These are phyloP conservation scores for Blennius ocellaris DNA, from an alignment of 2,113 vertebrate species.

Conservation along the genomic window DNA sequence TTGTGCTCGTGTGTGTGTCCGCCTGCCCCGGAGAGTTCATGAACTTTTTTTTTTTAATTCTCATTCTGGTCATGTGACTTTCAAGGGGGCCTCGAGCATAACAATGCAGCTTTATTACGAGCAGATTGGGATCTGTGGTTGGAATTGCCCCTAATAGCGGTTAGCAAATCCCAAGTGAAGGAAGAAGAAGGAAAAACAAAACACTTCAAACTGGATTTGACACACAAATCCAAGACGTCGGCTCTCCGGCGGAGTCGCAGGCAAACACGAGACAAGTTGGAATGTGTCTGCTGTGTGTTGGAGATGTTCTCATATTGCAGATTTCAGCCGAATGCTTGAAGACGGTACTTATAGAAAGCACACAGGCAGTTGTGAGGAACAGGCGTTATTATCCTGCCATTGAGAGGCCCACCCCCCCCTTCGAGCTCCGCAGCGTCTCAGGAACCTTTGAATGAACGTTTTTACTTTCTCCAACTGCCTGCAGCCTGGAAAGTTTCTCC, in stretches of 20 bases:
- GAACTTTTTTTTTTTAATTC: slow-evolving; percentile 55
- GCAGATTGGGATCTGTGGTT: slow-evolving; percentile 52
- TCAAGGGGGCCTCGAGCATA: slow-evolving; percentile 10
- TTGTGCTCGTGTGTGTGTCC: slow-evolving; percentile 49
- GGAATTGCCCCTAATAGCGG: slow-evolving; percentile 41
- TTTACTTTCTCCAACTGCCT: slow-evolving; percentile 22
- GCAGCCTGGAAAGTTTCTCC: slow-evolving; percentile 1
- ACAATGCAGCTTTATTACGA: slow-evolving; percentile 59
- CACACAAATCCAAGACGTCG: neutral
- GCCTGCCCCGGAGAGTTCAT: slow-evolving; percentile 40
- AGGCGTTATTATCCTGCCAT: slow-evolving; percentile 29
- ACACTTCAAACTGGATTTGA: slow-evolving; percentile 24
- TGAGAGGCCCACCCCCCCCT: neutral
- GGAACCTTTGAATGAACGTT: slow-evolving; percentile 10
- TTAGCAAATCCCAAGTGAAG: slow-evolving; percentile 18
- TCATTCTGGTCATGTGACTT: slow-evolving; percentile 58
- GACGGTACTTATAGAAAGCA: slow-evolving; percentile 27
- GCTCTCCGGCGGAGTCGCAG: slow-evolving; percentile 31
- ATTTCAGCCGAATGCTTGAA: slow-evolving; percentile 47
- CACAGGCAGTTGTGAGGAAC: slow-evolving; percentile 13
- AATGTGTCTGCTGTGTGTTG: slow-evolving; percentile 50
- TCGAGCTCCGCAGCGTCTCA: slow-evolving; percentile 22
- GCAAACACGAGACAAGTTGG: slow-evolving; percentile 37
- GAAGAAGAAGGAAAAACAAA: slow-evolving; percentile 3
- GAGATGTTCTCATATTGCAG: slow-evolving; percentile 57